Evolutionary conservation across 2,888 invertebrate genomes (phyloP), one percentile per base, ranked within the genome.

Genomic region (Brachyopa scutellaris): DNA sequence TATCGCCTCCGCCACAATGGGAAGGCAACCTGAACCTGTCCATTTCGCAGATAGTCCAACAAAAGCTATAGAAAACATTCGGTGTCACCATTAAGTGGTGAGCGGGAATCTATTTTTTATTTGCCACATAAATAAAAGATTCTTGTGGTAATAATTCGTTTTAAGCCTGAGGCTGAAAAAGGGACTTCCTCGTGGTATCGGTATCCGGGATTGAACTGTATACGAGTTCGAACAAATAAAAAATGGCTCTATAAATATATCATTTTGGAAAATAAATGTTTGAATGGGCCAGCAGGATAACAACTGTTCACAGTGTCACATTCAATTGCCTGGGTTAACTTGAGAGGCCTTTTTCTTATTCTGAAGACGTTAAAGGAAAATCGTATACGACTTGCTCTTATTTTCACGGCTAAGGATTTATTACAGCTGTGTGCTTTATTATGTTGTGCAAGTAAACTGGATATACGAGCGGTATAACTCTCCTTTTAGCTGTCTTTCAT

Each of bases 101-200:
- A 80, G 59, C 51, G 69, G 51, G 49, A 76, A 69, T 76, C 76
- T 76, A 76, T 80, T 80, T 73, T 80, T 80, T 80, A 76, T 80
- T 80, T 80, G 69, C 45, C 67, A 70, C 57, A 80, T 80, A 80
- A 80, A 80, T 74, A 80, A 80, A 45, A 51, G 76, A 76, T 80
- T 69, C 74, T 61, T 73, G 78, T 55, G 80, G 80, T 76, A 62
- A 80, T 80, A 64, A 76, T 80, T 80, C 80, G 62, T 36, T 80
- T 38, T 64, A 70, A 70, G 80, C 80, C 74, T 3, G 40, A 67
- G 55, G 74, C 55, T 36, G 31, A 67, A 67, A 74, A 79, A 62
- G 47, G 61, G 6, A 55, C 55, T 67, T 53, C 11, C n/a, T 45
- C 23, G 9, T 31, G 2, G 17, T 31, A n/a, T 62, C 8, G 26